Percentiles rank a stretch among this genome's conserved stretches.
Conservation (phyloP, 2,113 vertebrate genomes). For the Pachycephala philippinensis region DNA sequence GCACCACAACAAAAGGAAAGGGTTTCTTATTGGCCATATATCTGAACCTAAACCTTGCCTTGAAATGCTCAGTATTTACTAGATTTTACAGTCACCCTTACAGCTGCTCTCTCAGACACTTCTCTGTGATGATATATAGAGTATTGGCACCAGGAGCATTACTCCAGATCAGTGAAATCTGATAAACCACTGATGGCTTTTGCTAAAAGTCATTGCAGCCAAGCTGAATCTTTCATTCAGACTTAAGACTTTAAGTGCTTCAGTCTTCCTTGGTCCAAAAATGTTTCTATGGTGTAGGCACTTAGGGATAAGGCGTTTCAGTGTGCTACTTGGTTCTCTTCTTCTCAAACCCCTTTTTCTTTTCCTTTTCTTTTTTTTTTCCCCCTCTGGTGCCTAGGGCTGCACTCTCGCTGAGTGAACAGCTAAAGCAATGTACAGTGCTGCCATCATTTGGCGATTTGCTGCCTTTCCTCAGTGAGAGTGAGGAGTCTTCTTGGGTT, state of each 20-base stretch:
- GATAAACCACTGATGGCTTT: background rate
- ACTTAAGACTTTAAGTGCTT: background rate
- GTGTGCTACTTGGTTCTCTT: background rate
- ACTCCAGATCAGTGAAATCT: background rate
- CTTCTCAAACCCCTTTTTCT: background rate
- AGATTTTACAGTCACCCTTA: background rate
- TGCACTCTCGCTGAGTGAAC: background rate
- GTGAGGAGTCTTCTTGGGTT: background rate
- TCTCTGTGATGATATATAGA: background rate
- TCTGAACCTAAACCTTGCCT: background rate
- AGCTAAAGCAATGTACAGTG: background rate
- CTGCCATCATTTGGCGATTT: background rate
- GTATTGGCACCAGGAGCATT: background rate
- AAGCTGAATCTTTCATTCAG: background rate
- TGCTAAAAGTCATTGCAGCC: background rate
- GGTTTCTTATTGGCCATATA: background rate
- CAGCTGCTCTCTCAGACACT: background rate
- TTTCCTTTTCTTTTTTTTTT: too few relatives aligned
- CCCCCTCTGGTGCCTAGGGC: rapidly evolving
- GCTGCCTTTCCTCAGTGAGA: background rate
- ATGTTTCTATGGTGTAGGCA: background rate
- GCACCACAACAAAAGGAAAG: background rate
- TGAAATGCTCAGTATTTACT: background rate
- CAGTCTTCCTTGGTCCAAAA: background rate
- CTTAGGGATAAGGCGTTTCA: background rate